Conservation (phyloP, 2,888 invertebrate species). For the Pterostichus madidus region DNA sequence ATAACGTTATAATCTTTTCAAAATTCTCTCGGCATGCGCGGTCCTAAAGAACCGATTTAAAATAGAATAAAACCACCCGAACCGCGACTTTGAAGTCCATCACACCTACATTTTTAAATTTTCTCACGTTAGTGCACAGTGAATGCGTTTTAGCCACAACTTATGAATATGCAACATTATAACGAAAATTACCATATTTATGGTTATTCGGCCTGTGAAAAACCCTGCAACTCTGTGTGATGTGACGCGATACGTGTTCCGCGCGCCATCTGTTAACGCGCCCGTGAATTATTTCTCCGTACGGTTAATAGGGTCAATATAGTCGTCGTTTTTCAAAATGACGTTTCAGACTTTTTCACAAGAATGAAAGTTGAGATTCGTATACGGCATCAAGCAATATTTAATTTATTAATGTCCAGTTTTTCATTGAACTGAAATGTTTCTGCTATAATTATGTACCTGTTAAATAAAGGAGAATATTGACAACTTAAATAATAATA, state of each 20-base stretch:
- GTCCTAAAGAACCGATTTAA: neutral
- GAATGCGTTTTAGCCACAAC: conserved; percentile 23
- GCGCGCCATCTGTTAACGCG: conserved; percentile 11
- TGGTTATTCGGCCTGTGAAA: conserved; percentile 31
- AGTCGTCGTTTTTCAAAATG: too few species aligned
- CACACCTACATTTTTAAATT: conserved; percentile 35
- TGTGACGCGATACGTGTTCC: neutral
- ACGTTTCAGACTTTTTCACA: too few species aligned
- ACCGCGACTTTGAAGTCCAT: neutral
- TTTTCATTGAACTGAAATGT: too few species aligned
- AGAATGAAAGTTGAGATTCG: too few species aligned
- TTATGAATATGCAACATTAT: conserved; percentile 38
- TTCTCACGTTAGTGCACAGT: conserved; percentile 28
- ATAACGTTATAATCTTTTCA: neutral
- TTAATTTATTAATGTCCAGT: too few species aligned
- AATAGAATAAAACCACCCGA: conserved; percentile 14
- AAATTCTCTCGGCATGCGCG: neutral
- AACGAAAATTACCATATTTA: conserved; percentile 40
- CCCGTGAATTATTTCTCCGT: neutral
- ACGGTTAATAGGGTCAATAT: too few species aligned
- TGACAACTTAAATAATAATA: too few species aligned
- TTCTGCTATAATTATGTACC: too few species aligned
- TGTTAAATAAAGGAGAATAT: too few species aligned
- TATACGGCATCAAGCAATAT: too few species aligned
- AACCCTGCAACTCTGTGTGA: neutral